Evolutionary conservation across 2,113 vertebrate species (phyloP), one percentile per base, ranked within the genome.

Genomic region (Alouatta palliata): DNA sequence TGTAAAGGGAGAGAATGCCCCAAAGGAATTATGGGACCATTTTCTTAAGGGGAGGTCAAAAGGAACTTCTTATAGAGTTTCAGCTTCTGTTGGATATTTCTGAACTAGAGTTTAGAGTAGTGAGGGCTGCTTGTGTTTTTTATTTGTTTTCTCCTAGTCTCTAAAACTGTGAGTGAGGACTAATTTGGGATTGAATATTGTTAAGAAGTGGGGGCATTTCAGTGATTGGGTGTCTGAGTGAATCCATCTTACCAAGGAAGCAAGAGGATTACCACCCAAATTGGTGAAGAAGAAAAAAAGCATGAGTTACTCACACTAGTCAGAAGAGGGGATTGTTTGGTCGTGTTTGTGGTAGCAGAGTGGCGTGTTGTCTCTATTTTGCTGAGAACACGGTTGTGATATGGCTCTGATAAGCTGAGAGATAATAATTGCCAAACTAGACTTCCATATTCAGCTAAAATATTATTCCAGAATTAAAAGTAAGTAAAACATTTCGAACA

Each of bases 401-500:
- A 10, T 73, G n/a, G 17, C 49, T 54, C n/a, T 43, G 68, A 54
- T 73, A 87, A 87, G 25, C 49, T 56, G 25, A 73, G 49, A 56
- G 68, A 73, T 40, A 87, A 73, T 87, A 87, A 87, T 73, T 73
- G 52, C 9, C 49, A 87, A 56, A n/a, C 49, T 73, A 52, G 45
- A 52, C 84, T 52, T 86, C 45, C 70, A 52, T 70, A 52, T 45
- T 70, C 21, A 86, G 64, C 21, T 87, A 52, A 87, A 87, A 54
- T 87, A 73, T 73, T 54, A 87, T 87, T 87, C 49, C 49, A 54
- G 49, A 87, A 87, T 87, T 56, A 73, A 87, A 87, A 87, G 40
- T 56, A 73, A 40, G 8, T 54, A 87, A 54, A 71, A 54, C 5
- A 61, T 61, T 76, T 77, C 80, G 68, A 68, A 77, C 16, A 66